phyloP scores from a whole-genome alignment of 64 coral and sea anemone genomes.

The Montipora foliosa region DNA sequence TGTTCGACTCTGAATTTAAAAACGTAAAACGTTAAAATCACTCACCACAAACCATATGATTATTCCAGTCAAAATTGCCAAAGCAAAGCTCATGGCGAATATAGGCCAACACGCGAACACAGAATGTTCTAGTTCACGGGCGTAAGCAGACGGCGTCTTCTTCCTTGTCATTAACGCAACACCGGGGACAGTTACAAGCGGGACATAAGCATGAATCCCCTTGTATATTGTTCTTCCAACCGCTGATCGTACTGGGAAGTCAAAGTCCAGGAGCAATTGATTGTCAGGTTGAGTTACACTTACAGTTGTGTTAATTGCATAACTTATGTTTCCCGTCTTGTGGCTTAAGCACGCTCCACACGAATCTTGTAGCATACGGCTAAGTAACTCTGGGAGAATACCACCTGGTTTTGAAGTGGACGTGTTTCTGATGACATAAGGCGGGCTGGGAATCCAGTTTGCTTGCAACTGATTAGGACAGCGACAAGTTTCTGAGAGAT shows the following conservation, averaged over 20 bases:
- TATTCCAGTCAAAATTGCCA: constrained; percentile 63
- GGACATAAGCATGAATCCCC: constrained; percentile 46
- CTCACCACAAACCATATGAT: constrained; percentile 78
- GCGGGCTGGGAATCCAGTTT: constrained; percentile 53
- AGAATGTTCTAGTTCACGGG: constrained; percentile 42
- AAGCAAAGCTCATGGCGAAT: constrained; percentile 37
- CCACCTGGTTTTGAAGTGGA: constrained; percentile 15
- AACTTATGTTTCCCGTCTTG: constrained; percentile 51
- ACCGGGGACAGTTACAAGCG: constrained; percentile 72
- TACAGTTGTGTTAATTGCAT: not conserved
- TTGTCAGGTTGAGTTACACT: not conserved
- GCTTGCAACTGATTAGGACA: constrained; percentile 48
- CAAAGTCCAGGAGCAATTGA: constrained; percentile 10
- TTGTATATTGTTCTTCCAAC: constrained; percentile 15
- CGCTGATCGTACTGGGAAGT: constrained; percentile 54
- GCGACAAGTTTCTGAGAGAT: constrained; percentile 62
- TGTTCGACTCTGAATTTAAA: not conserved
- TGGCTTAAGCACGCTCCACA: constrained; percentile 39
- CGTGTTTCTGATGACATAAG: constrained; percentile 38
- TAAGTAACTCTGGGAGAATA: constrained; percentile 47
- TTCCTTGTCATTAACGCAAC: constrained; percentile 67
- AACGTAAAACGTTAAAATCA: not conserved
- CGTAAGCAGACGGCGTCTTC: constrained; percentile 47
- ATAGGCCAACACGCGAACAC: constrained; percentile 63
- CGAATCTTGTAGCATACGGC: constrained; percentile 33